phyloP scores from a whole-genome alignment of 2,888 invertebrate species.

The Orthosia cruda region DNA sequence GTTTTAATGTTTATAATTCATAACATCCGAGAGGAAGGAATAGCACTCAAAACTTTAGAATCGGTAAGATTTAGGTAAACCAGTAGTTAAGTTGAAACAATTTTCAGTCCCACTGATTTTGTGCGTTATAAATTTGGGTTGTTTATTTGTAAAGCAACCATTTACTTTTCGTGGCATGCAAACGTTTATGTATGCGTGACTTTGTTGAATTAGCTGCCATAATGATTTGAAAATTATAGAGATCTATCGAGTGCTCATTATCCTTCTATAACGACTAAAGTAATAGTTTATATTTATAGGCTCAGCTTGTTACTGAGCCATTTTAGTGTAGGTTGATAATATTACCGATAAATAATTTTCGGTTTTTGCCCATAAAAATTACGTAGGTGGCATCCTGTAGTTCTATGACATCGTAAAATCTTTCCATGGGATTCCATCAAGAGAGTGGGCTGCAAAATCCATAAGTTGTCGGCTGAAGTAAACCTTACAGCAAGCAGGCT shows the following conservation, averaged over 20 bases:
- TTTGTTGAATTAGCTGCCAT: constrained; percentile 44
- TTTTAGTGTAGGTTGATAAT: constrained; percentile 14
- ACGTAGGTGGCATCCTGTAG: background rate
- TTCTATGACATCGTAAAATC: constrained; percentile 2
- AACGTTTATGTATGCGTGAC: constrained; percentile 59
- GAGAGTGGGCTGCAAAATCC: background rate
- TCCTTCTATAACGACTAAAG: constrained; percentile 30
- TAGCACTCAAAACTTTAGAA: background rate
- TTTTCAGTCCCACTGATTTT: constrained; percentile 26
- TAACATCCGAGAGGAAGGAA: constrained; percentile 21
- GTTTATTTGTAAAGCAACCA: constrained; percentile 48
- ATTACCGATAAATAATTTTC: constrained; percentile 9
- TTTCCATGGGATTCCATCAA: background rate
- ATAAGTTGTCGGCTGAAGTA: too few relatives aligned
- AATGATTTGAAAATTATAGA: constrained; percentile 54
- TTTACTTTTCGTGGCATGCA: constrained; percentile 54
- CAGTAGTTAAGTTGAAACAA: constrained; percentile 15
- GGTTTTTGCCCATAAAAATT: constrained; percentile 4
- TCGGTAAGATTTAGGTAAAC: constrained; percentile 14
- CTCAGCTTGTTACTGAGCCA: background rate
- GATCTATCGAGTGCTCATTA: constrained; percentile 52
- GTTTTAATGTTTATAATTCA: constrained; percentile 40
- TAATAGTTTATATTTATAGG: constrained; percentile 42
- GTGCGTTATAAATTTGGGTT: constrained; percentile 49
- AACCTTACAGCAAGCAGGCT: background rate